phyloP scores from a whole-genome alignment of 1,140 invertebrate genomes.

The Pseudomyrmex cubaensis region DNA sequence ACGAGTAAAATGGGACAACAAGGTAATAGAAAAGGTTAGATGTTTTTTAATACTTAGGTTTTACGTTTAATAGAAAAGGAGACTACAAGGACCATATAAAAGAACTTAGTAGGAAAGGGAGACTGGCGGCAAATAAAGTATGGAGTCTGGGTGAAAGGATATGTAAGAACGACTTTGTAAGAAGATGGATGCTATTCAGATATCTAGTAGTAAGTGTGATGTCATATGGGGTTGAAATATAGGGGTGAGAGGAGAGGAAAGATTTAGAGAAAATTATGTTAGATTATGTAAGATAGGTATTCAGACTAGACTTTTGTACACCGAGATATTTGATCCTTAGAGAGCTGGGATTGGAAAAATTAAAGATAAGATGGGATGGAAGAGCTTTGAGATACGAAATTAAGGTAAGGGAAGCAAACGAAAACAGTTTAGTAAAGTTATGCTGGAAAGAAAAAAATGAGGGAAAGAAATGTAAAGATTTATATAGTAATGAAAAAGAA shows the following conservation, averaged over 20 bases:
- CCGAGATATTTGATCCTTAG: conserved; percentile 25
- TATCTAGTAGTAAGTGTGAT: too few species aligned
- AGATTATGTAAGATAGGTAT: conserved; percentile 25
- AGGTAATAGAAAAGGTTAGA: too few species aligned
- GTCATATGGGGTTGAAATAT: too few species aligned
- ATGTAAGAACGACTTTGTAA: too few species aligned
- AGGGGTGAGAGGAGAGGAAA: too few species aligned
- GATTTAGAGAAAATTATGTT: neutral
- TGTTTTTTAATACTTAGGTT: conserved; percentile 44
- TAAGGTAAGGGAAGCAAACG: conserved; percentile 2
- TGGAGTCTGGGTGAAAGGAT: neutral
- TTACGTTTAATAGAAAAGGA: conserved; percentile 29
- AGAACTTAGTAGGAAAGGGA: conserved; percentile 49
- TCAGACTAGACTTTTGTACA: conserved; percentile 27
- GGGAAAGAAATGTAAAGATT: too few species aligned
- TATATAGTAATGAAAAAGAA: too few species aligned
- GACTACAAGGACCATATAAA: conserved; percentile 39
- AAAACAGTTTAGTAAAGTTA: conserved; percentile 17
- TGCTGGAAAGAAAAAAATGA: neutral
- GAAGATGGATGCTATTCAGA: too few species aligned
- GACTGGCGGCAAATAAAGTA: neutral
- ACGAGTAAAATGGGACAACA: too few species aligned
- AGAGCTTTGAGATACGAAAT: conserved; percentile 1
- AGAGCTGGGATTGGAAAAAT: conserved; percentile 3
- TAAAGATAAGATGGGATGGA: neutral